Evolutionary conservation across 2,113 vertebrate genomes (phyloP), one percentile per base, ranked within the genome.

Genomic region (Barbus barbus): DNA sequence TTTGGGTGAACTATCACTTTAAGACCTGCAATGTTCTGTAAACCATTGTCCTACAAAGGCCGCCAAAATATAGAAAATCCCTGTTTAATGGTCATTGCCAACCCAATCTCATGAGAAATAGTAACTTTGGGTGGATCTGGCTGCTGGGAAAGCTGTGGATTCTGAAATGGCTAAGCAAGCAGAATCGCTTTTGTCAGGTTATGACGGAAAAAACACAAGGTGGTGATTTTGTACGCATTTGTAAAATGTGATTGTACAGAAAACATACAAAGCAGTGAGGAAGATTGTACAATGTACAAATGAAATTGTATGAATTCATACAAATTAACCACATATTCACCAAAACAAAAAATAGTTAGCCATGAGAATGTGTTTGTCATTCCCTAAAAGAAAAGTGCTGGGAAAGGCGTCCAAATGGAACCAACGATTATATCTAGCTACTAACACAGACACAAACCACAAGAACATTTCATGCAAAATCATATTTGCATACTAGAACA

Each of bases 91-190:
- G n/a, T n/a, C n/a, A n/a, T n/a, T n/a, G n/a, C n/a, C n/a, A n/a
- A n/a, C n/a, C n/a, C n/a, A n/a, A n/a, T n/a, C n/a, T n/a, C n/a
- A n/a, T n/a, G n/a, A n/a, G n/a, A n/a, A n/a, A n/a, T n/a, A n/a
- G n/a, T n/a, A n/a, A n/a, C n/a, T n/a, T n/a, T n/a, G n/a, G n/a
- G n/a, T n/a, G n/a, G n/a, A n/a, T n/a, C n/a, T n/a, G n/a, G n/a
- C n/a, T n/a, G 26, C 58, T 81, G 81, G 72, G 82, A 88, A 86
- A 84, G 53, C 28, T 61, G 71, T 53, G 76, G 75, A 58, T 73
- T 87, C 81, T 26, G 24, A 71, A 81, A 83, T 51, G 22, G 41
- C 9, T 63, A 28, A 65, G 20, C 44, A 82, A 87, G n/a, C n/a
- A n/a, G 11, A 84, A 85, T 85, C 67, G 12, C 79, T 58, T 77